Conservation (phyloP, 2,113 vertebrate genomes). For the Sinocyclocheilus anophthalmus region DNA sequence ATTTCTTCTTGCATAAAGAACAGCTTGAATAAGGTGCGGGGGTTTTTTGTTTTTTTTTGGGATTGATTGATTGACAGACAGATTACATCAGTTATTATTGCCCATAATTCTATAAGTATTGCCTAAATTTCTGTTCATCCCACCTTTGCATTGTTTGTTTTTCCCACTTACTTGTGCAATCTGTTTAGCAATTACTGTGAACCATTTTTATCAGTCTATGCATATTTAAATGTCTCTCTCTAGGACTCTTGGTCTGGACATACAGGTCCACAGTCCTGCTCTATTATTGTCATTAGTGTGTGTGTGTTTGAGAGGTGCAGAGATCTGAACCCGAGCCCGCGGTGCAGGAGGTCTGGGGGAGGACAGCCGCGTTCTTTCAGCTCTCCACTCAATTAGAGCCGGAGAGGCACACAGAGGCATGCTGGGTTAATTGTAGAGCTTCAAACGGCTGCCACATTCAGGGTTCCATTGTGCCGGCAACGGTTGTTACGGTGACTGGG, state of each 20-base stretch:
- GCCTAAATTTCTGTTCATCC: background rate
- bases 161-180: background rate
- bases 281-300: slow-evolving; percentile 76
- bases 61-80: too few relatives aligned
- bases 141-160: background rate
- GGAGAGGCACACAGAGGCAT: slow-evolving; percentile 70
- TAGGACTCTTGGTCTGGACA: slow-evolving; percentile 71
- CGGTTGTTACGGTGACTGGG: slow-evolving; percentile 79
- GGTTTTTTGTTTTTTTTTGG: too few relatives aligned
- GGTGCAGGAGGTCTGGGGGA: slow-evolving; percentile 73
- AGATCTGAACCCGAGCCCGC: slow-evolving; percentile 58
- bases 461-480: slow-evolving; percentile 77
- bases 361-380: slow-evolving; percentile 71
- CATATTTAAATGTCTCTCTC: slow-evolving; percentile 45
- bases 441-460: slow-evolving; percentile 79
- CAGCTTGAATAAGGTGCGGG: background rate
- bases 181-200: slow-evolving; percentile 21
- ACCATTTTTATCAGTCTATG: slow-evolving; percentile 19
- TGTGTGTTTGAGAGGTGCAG: slow-evolving; percentile 58
- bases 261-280: slow-evolving; percentile 72
- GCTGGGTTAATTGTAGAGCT: slow-evolving; percentile 82
- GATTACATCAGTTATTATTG: background rate
- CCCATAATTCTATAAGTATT: background rate
- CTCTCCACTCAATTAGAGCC: slow-evolving; percentile 74
- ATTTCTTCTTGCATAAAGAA: background rate